Evolutionary conservation across 2,888 invertebrate species (phyloP).

Genomic region (Odontothrips loti): DNA sequence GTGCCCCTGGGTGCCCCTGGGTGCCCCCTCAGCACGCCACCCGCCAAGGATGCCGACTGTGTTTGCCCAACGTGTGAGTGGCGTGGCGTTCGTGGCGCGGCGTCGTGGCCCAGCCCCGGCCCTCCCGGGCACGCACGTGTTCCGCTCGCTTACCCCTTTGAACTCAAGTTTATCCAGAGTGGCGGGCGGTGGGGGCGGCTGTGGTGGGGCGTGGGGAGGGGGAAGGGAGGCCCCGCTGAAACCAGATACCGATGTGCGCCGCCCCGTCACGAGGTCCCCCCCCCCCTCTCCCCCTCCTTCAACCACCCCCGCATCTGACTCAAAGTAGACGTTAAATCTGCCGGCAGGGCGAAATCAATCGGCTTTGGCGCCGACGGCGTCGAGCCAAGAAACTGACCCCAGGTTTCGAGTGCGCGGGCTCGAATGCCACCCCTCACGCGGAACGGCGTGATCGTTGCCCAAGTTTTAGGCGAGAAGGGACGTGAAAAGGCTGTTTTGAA

Average conservation of each 20-base stretch:
- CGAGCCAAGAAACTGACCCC: not conserved
- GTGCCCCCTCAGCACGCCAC: too few relatives aligned
- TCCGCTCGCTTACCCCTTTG: slow-evolving; percentile 11
- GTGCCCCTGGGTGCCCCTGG: too few relatives aligned
- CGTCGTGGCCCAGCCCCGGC: not conserved
- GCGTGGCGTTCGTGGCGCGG: not conserved
- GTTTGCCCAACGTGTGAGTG: slow-evolving; percentile 1
- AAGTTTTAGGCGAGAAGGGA: too few relatives aligned
- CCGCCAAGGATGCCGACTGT: not conserved
- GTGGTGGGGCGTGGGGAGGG: too few relatives aligned
- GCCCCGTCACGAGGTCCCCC: not conserved
- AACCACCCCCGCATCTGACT: not conserved
- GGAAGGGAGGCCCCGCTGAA: not conserved
- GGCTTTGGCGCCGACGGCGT: not conserved
- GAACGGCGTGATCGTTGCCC: too few relatives aligned
- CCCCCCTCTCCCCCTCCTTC: not conserved
- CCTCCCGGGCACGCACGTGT: not conserved
- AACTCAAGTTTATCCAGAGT: slow-evolving; percentile 6
- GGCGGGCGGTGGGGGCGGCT: not conserved
- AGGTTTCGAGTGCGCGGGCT: not conserved
- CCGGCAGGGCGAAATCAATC: too few relatives aligned
- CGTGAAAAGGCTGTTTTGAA: too few relatives aligned
- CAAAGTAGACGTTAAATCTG: too few relatives aligned
- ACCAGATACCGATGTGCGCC: not conserved
- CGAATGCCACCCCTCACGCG: too few relatives aligned